These are phyloP conservation scores for Brachionus angularis DNA, from an alignment of 1,140 invertebrate genomes.

Conservation along the genomic window DNA sequence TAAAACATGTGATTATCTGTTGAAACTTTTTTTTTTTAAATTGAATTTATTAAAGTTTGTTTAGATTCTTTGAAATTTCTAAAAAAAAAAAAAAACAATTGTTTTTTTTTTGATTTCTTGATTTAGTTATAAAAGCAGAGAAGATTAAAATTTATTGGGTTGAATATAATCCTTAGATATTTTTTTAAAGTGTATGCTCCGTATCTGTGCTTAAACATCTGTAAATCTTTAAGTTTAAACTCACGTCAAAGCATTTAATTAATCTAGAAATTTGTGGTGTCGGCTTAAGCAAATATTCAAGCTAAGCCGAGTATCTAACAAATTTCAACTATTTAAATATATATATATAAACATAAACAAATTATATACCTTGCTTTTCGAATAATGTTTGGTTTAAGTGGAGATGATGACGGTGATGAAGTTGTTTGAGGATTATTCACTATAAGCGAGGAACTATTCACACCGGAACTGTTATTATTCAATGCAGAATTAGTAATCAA, in stretches of 20 bases:
- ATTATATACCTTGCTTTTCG: conserved; percentile 20
- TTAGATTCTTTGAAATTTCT: not conserved
- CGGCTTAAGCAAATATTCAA: not conserved
- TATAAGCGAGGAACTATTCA: not conserved
- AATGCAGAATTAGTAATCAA: too few species aligned
- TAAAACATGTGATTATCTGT: not conserved
- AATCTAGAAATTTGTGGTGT: not conserved
- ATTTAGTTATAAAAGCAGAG: not conserved
- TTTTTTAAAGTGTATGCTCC: not conserved
- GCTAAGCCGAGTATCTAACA: not conserved
- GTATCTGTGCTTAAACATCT: not conserved
- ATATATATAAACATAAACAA: not conserved
- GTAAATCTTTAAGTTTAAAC: not conserved
- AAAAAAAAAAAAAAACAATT: not conserved
- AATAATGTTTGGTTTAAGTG: conserved; percentile 35
- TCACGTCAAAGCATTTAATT: not conserved
- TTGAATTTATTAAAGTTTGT: not conserved
- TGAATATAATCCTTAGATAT: too few species aligned
- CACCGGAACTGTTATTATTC: not conserved
- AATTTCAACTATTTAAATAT: not conserved
- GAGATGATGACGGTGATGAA: conserved; percentile 27
- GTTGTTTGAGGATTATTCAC: not conserved
- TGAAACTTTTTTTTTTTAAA: not conserved
- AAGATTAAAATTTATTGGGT: too few species aligned
- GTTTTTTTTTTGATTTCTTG: not conserved